A percentile compares a stretch with the other conserved stretches of the same genome.
Evolutionary conservation across 2,888 invertebrate species (phyloP).

Genomic region (Drosophila melanosoma): DNA sequence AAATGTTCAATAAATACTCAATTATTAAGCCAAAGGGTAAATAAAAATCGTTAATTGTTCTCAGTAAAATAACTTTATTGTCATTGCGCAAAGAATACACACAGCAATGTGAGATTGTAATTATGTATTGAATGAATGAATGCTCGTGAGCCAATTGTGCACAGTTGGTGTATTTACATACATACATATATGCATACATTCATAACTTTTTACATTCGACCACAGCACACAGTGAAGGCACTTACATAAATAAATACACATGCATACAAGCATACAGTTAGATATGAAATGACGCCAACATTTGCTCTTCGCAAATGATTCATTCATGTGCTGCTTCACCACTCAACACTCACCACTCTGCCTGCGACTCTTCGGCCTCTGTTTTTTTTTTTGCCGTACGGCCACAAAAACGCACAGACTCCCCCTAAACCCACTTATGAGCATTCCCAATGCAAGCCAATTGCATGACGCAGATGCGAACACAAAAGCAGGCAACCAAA

Average conservation of each 20-base stretch:
- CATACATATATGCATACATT: background rate
- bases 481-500: conserved; percentile 36
- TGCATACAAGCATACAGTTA: conserved; percentile 26
- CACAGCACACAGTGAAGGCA: background rate
- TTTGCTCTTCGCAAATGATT: conserved; percentile 69
- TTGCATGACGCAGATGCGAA: conserved; percentile 77
- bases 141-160: conserved; percentile 36
- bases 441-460: conserved; percentile 57
- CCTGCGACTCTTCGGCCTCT: background rate
- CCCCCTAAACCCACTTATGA: conserved; percentile 8
- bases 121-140: conserved; percentile 52
- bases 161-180: conserved; percentile 13
- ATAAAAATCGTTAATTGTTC: no score
- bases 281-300: conserved; percentile 73
- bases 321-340: conserved; percentile 68
- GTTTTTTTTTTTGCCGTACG: conserved; percentile 25
- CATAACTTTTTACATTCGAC: conserved; percentile 15
- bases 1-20: background rate
- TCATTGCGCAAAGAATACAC: background rate
- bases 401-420: conserved; percentile 11
- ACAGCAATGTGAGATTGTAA: conserved; percentile 17
- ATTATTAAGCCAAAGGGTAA: background rate
- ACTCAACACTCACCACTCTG: conserved; percentile 23
- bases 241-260: conserved; percentile 15
- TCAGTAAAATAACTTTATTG: background rate